Base-by-base conservation (phyloP, 2,888 invertebrate genomes). In the Heteromurus nitidus region DNA sequence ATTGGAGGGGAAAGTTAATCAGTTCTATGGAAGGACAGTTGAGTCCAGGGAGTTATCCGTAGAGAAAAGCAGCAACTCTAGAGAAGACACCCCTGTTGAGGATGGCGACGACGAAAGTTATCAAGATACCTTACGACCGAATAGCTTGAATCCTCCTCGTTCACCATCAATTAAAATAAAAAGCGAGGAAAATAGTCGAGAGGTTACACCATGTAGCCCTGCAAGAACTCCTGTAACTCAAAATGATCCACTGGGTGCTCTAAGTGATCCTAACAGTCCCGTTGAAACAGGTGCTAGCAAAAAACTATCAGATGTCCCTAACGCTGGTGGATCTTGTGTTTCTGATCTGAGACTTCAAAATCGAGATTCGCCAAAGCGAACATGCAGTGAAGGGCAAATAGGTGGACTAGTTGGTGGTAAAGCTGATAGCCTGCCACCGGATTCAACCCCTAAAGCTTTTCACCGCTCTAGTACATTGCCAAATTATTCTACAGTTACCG, bases 241-340 rank as follows among this genome's bases (percentile, higher is more conserved):
- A 88, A 96, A 97, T 89, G 97, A 97, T 90, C 97, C 97, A 0
- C 90, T 97, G 24, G 97, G 97, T 5, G 96, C 96, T 3, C 91
- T 97, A 1, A 88, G 89, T 69, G 89, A 83, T 90, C 90, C 67
- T 82, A 76, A 62, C 20, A 77, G 70, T 58, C 73, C 84, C 13
- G 70, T 70, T 22, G 72, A 47, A 28, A 65, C 55, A 26, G 28
- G 31, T 31, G 62, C 68, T n/a, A 68, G 22, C 1, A 74, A 69
- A 74, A 74, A 68, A 31, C 58, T 73, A 53, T 31, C 58, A 18
- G 62, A 62, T 18, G 47, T 60, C 16, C 11, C 50, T 13, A 47
- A 36, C 44, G 13, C 69, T 24, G 64, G 73, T 36, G 72, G 73
- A 3, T 80, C 75, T 16, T 69, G 80, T 44, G 58, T 82, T 31